Conservation (phyloP, 1,140 invertebrate species). For the Telenomus remus region DNA sequence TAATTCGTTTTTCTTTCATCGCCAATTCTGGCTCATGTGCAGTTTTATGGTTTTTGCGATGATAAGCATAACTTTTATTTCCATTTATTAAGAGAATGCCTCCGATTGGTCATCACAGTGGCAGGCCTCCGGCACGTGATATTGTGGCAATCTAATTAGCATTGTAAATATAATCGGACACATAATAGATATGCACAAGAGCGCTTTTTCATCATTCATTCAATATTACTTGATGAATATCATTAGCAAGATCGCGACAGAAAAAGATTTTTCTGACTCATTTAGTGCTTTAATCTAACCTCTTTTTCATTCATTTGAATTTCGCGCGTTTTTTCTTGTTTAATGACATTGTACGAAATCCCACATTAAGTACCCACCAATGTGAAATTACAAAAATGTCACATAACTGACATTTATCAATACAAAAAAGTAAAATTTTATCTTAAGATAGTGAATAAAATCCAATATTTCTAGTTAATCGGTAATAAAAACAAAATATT, state of each 20-base stretch:
- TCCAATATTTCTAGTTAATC: too few relatives aligned
- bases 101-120: constrained; percentile 49
- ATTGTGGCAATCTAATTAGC: constrained; percentile 61
- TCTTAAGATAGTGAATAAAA: too few relatives aligned
- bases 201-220: constrained; percentile 44
- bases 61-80: constrained; percentile 42
- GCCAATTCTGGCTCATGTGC: constrained; percentile 34
- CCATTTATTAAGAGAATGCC: constrained; percentile 49
- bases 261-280: constrained; percentile 36
- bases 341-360: too few relatives aligned
- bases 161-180: constrained; percentile 54
- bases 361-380: too few relatives aligned
- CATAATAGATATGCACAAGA: constrained; percentile 42
- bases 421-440: too few relatives aligned
- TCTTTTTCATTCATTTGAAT: constrained; percentile 22
- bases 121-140: constrained; percentile 61
- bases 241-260: constrained; percentile 36
- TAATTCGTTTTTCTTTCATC: constrained; percentile 31
- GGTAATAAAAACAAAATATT: too few relatives aligned
- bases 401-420: too few relatives aligned
- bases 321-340: constrained; percentile 12
- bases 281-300: constrained; percentile 14
- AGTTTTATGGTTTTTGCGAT: constrained; percentile 42
- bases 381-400: too few relatives aligned
- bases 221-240: constrained; percentile 47